Evolutionary conservation across 2,113 vertebrate species (phyloP).

Genomic region (Ibidorhyncha struthersii): DNA sequence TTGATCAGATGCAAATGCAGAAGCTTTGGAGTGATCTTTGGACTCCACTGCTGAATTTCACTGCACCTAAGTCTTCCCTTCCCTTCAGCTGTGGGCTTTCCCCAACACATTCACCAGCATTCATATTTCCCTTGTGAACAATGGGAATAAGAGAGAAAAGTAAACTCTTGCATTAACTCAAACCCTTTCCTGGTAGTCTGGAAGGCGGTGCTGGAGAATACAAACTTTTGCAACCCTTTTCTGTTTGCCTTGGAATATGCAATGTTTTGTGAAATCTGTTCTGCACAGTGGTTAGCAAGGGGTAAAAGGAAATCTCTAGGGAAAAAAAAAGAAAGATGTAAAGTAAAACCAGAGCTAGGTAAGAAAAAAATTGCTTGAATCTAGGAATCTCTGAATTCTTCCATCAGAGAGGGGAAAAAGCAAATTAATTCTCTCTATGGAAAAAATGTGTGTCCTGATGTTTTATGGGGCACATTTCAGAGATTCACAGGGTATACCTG

Average conservation of each 20-base stretch:
- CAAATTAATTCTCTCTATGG: background rate
- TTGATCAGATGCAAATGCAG: background rate
- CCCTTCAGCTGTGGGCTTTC: background rate
- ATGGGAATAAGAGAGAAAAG: background rate
- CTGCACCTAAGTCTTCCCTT: background rate
- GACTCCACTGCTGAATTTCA: background rate
- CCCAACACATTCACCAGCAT: accelerated
- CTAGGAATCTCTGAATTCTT: background rate
- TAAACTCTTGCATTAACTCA: background rate
- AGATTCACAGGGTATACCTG: background rate
- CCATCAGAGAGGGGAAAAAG: background rate
- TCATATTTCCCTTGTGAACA: background rate
- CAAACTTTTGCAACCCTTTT: background rate
- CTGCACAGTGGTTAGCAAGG: background rate
- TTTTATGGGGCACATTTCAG: background rate
- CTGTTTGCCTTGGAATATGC: background rate
- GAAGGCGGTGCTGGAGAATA: background rate
- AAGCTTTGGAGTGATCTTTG: background rate
- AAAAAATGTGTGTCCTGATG: background rate
- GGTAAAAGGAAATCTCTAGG: background rate
- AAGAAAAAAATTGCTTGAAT: background rate
- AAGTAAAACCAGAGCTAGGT: background rate
- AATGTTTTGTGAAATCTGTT: background rate
- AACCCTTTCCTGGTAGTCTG: background rate
- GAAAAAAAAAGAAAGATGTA: background rate